A percentile compares a stretch with the other conserved stretches of the same genome.
Conservation (phyloP, 2,797 vertebrate genomes). For the Etheostoma perlongum region DNA sequence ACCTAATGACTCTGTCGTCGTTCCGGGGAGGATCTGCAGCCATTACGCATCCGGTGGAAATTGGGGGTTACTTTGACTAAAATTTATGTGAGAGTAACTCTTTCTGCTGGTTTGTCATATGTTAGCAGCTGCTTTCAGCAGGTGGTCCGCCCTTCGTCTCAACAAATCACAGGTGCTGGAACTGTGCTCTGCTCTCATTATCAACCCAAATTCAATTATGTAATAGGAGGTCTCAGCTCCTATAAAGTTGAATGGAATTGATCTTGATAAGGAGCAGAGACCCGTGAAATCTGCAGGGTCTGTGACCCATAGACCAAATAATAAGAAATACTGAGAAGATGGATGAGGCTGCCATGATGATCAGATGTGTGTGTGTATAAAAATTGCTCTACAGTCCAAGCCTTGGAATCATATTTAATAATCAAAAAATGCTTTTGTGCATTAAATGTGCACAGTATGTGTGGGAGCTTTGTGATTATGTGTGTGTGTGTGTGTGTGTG, state of each 20-base stretch:
- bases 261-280: conserved; percentile 80
- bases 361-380: conserved; percentile 3
- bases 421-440: conserved; percentile 1
- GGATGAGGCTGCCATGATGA: conserved; percentile 68
- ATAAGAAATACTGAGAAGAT: conserved; percentile 74
- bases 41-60: no score
- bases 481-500: conserved; percentile 15
- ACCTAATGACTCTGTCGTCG: no score
- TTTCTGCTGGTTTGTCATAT: conserved; percentile 48
- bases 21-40: no score
- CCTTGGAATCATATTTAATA: conserved; percentile 30
- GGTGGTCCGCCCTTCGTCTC: conserved; percentile 48
- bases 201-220: conserved; percentile 78
- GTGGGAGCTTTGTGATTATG: conserved; percentile 5
- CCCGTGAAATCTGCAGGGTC: conserved; percentile 76
- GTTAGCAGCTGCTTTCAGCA: conserved; percentile 51
- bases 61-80: neutral
- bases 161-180: conserved; percentile 66
- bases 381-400: conserved; percentile 9
- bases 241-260: conserved; percentile 76
- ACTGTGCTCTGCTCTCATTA: conserved; percentile 72
- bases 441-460: conserved; percentile 5
- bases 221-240: conserved; percentile 69
- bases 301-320: conserved; percentile 77
- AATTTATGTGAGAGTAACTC: conserved; percentile 29